Conservation (phyloP, 2,888 invertebrate genomes). For the Melieria omissa region DNA sequence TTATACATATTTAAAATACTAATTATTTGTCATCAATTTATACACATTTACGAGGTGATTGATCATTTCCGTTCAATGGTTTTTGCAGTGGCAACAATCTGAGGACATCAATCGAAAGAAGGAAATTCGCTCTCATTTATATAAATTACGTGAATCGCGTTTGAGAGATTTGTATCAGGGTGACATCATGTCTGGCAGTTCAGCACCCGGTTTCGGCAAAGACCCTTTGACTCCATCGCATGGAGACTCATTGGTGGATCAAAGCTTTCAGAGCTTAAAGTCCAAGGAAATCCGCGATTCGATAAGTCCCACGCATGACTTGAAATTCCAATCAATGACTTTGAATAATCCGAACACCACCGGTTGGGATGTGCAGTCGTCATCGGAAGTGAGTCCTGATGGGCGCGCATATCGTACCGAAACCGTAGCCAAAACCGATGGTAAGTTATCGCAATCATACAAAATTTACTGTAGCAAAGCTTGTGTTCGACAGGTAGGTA, state of each 20-base stretch:
- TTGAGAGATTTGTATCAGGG: conserved; percentile 77
- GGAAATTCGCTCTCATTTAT: conserved; percentile 87
- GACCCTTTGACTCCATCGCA: conserved; percentile 69
- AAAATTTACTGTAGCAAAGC: neutral
- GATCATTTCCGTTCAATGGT: neutral
- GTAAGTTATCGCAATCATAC: conserved; percentile 54
- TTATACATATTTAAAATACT: too few species aligned
- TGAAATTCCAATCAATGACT: conserved; percentile 61
- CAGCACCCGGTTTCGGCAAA: conserved; percentile 66
- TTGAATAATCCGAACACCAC: conserved; percentile 67
- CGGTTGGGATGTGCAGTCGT: conserved; percentile 77
- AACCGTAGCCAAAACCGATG: conserved; percentile 74
- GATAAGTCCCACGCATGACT: conserved; percentile 75
- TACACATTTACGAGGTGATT: too few species aligned
- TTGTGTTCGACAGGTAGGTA: too few species aligned
- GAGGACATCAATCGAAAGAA: conserved; percentile 88
- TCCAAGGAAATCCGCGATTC: conserved; percentile 83
- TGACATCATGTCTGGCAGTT: conserved; percentile 64
- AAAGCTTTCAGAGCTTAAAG: conserved; percentile 82
- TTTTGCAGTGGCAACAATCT: conserved; percentile 84
- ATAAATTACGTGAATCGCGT: conserved; percentile 83
- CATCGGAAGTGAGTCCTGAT: conserved; percentile 73
- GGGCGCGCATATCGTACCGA: conserved; percentile 73
- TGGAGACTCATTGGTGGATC: conserved; percentile 78
- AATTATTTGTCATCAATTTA: too few species aligned